These are phyloP conservation scores for Gopherus evgoodei DNA, from an alignment of 2,113 vertebrate genomes.

Conservation along the genomic window DNA sequence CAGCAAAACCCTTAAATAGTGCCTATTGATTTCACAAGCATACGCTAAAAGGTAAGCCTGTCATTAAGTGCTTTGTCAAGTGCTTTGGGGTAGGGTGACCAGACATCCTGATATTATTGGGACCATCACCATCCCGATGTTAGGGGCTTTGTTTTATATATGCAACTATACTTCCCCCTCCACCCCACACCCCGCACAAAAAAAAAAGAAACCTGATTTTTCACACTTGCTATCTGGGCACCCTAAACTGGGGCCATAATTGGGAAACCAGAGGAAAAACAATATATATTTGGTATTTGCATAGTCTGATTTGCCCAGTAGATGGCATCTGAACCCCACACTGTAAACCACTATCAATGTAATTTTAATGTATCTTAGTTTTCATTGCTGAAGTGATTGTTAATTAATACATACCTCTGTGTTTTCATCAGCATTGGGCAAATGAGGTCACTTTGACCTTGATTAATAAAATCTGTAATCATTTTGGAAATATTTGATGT, in stretches of 20 bases:
- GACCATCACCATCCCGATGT: not conserved
- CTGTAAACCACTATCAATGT: fast-evolving
- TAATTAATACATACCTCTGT: constrained; percentile 67
- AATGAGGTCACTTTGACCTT: constrained; percentile 72
- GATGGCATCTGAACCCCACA: constrained; percentile 68
- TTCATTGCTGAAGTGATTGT: constrained; percentile 62
- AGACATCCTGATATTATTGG: not conserved
- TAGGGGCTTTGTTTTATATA: not conserved
- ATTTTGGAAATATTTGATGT: constrained; percentile 64
- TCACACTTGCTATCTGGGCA: not conserved
- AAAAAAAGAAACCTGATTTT: not conserved
- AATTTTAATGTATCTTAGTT: not conserved
- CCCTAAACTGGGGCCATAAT: not conserved
- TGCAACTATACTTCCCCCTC: no score
- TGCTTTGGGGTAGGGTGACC: no score
- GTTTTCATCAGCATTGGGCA: constrained; percentile 69
- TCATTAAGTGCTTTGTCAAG: not conserved
- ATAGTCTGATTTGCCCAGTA: constrained; percentile 42
- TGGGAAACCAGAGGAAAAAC: not conserved
- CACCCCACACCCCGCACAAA: no score
- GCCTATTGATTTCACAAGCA: not conserved
- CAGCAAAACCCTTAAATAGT: not conserved
- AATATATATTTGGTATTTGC: not conserved
- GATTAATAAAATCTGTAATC: constrained; percentile 74
- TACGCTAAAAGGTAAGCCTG: not conserved